These are phyloP conservation scores for Ophion obscuratus DNA, from an alignment of 2,888 invertebrate species.

Conservation along the genomic window DNA sequence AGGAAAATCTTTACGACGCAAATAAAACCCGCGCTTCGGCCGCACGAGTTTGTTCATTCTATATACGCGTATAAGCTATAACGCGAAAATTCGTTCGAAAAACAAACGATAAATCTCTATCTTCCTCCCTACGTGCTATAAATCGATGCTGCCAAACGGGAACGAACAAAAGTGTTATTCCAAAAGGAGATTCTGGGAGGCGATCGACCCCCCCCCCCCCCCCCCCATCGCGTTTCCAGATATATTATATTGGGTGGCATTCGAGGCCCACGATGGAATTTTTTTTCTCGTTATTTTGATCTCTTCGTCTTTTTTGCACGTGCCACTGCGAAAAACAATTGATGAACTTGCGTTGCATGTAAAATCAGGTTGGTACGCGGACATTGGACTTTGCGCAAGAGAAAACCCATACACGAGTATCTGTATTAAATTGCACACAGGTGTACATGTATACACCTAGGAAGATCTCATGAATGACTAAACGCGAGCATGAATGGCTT, in stretches of 20 bases:
- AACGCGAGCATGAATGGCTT: constrained; percentile 63
- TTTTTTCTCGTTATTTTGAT: too few species aligned
- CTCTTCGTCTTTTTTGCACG: too few species aligned
- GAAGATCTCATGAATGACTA: constrained; percentile 64
- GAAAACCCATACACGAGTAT: not conserved
- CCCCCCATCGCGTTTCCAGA: not conserved
- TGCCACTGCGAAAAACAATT: too few species aligned
- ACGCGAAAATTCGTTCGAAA: constrained; percentile 46
- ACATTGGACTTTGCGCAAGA: not conserved
- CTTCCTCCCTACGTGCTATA: constrained; percentile 12
- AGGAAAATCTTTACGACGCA: constrained; percentile 40
- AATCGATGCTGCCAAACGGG: constrained; percentile 18
- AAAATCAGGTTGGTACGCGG: too few species aligned
- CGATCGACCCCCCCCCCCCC: not conserved
- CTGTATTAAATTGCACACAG: not conserved
- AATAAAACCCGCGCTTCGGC: constrained; percentile 42
- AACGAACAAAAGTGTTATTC: constrained; percentile 30
- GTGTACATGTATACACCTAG: not conserved
- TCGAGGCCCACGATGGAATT: too few species aligned
- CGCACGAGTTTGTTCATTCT: constrained; percentile 11
- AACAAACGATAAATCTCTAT: constrained; percentile 54
- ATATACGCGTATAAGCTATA: not conserved
- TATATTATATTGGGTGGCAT: too few species aligned
- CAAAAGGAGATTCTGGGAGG: constrained; percentile 25
- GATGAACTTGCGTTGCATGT: too few species aligned